Conservation (phyloP, 2,888 invertebrate genomes). For the Cephus pygmeus region DNA sequence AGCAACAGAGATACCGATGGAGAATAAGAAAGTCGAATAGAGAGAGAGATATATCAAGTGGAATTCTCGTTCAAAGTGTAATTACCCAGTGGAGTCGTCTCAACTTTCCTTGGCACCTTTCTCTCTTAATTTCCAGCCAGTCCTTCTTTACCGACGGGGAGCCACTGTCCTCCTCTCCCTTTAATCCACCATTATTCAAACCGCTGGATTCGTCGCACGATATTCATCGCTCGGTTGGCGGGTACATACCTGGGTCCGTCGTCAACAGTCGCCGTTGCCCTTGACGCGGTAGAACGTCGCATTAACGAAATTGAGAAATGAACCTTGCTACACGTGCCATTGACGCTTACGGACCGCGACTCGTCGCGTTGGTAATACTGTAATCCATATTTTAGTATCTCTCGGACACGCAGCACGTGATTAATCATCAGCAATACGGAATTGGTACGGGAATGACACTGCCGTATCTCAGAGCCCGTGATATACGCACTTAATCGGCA, state of each 20-base stretch:
- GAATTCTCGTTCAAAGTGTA: neutral
- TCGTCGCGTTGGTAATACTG: neutral
- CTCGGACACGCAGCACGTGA: neutral
- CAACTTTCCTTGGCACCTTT: neutral
- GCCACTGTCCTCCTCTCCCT: neutral
- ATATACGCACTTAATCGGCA: neutral
- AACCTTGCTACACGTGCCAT: neutral
- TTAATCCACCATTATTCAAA: neutral
- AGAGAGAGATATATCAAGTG: neutral
- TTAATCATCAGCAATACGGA: neutral
- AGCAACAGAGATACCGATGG: neutral
- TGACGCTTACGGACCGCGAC: neutral
- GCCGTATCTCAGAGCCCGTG: neutral
- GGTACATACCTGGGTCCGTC: neutral
- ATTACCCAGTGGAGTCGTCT: neutral
- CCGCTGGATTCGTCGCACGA: neutral
- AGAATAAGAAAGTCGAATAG: no score
- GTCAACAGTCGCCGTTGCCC: neutral
- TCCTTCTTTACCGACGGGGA: neutral
- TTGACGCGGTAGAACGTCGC: neutral
- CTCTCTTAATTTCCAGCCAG: neutral
- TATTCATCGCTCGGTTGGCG: neutral
- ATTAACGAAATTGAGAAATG: neutral
- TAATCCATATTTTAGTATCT: neutral
- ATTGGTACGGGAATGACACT: neutral